Conservation (phyloP, 2,888 invertebrate species). For the Rhingia campestris region DNA sequence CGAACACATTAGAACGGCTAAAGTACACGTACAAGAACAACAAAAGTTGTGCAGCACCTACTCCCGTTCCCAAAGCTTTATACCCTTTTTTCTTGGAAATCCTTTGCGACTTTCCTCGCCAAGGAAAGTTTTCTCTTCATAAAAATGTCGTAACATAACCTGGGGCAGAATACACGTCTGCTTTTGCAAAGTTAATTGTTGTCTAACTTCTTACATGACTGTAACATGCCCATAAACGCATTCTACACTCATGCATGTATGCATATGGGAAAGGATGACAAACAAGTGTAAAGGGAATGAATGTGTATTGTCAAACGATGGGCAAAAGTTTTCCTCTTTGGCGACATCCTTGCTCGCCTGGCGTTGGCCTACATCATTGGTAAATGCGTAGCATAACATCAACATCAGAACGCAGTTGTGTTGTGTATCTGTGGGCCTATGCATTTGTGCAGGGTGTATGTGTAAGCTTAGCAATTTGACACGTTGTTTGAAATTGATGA, state of each 20-base stretch:
- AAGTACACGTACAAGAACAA: slow-evolving; percentile 11
- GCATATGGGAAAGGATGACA: neutral
- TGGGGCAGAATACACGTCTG: slow-evolving; percentile 51
- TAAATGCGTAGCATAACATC: slow-evolving; percentile 7
- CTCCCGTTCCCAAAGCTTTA: neutral
- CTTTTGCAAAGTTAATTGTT: slow-evolving; percentile 57
- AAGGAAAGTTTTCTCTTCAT: slow-evolving; percentile 54
- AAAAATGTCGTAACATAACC: slow-evolving; percentile 69
- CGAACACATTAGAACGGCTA: neutral
- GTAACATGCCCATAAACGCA: slow-evolving; percentile 14
- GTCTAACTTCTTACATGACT: slow-evolving; percentile 51
- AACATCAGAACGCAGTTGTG: neutral
- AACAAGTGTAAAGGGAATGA: neutral
- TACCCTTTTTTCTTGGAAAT: slow-evolving; percentile 20
- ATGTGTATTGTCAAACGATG: slow-evolving; percentile 21
- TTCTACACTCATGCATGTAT: slow-evolving; percentile 1
- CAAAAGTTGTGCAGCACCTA: neutral
- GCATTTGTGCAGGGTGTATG: slow-evolving; percentile 11
- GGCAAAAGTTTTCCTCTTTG: slow-evolving; percentile 13
- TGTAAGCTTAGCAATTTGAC: slow-evolving; percentile 49
- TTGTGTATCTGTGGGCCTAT: neutral
- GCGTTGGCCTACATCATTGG: slow-evolving; percentile 36
- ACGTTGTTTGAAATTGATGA: slow-evolving; percentile 49
- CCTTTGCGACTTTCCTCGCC: slow-evolving; percentile 44
- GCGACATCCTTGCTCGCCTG: slow-evolving; percentile 8